Conservation (phyloP, 2,797 vertebrate species). For the Characodon lateralis region DNA sequence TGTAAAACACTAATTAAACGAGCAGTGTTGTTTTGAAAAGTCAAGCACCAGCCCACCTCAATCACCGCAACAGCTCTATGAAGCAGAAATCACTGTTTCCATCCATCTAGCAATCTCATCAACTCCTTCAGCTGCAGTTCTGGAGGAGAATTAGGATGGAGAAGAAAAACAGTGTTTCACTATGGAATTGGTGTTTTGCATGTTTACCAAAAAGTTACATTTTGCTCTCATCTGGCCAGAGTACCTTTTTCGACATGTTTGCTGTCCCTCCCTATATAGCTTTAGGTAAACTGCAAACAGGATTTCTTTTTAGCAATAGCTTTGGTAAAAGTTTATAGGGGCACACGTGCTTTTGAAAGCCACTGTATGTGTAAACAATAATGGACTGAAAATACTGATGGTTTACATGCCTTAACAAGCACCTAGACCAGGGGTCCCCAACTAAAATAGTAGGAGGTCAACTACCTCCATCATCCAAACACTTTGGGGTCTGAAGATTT, state of each 20-base stretch:
- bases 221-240: neutral
- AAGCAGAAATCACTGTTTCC: conserved; percentile 60
- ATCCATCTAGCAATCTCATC: conserved; percentile 33
- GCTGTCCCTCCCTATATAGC: neutral
- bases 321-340: no score
- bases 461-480: no score
- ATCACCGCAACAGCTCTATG: conserved; percentile 11
- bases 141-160: conserved; percentile 32
- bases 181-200: neutral
- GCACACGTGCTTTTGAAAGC: neutral
- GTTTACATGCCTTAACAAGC: neutral
- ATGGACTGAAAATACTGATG: neutral
- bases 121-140: conserved; percentile 31
- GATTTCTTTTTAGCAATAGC: neutral
- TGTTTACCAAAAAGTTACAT: neutral
- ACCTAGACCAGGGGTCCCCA: no score
- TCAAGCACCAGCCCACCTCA: conserved; percentile 24
- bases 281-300: neutral
- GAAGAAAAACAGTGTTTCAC: neutral
- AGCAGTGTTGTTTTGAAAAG: conserved; percentile 52
- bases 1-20: conserved; percentile 64
- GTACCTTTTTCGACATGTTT: neutral
- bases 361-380: neutral
- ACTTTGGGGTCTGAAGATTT: no score
- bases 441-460: no score